Conservation (phyloP, 2,888 invertebrate genomes). For the Petrophora chlorosata region DNA sequence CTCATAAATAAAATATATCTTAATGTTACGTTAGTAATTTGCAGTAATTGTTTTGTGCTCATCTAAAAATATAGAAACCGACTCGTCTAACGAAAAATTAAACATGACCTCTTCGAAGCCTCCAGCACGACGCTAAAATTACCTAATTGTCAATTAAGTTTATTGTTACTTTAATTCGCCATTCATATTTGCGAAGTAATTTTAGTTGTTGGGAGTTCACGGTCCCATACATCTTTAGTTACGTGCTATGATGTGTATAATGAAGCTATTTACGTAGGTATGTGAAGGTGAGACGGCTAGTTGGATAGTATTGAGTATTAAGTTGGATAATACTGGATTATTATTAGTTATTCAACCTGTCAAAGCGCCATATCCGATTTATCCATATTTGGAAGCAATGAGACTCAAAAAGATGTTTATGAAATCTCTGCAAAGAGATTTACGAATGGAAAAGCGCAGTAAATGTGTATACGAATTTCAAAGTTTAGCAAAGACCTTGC, state of each 20-base stretch:
- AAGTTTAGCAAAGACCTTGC: no score
- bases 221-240: conserved; percentile 17
- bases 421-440: no score
- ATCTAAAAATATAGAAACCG: background rate
- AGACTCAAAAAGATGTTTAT: no score
- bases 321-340: conserved; percentile 17
- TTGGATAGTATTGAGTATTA: conserved; percentile 35
- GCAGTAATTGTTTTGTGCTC: background rate
- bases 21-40: conserved; percentile 3
- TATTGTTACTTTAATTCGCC: conserved; percentile 30
- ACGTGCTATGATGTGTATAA: conserved; percentile 35
- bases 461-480: no score
- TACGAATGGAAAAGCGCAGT: no score
- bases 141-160: conserved; percentile 28
- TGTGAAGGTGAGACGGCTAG: conserved; percentile 46
- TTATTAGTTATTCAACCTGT: conserved; percentile 24
- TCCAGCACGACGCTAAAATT: conserved; percentile 10
- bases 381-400: no score
- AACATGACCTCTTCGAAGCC: conserved; percentile 17
- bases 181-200: conserved; percentile 25
- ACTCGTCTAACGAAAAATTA: conserved; percentile 5
- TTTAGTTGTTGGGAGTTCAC: conserved; percentile 20
- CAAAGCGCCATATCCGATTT: conserved; percentile 4
- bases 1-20: conserved; percentile 1
- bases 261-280: conserved; percentile 40